Percentiles rank a stretch among this genome's conserved stretches.
Conservation (phyloP, 1,140 invertebrate genomes). For the Colletes latitarsis region DNA sequence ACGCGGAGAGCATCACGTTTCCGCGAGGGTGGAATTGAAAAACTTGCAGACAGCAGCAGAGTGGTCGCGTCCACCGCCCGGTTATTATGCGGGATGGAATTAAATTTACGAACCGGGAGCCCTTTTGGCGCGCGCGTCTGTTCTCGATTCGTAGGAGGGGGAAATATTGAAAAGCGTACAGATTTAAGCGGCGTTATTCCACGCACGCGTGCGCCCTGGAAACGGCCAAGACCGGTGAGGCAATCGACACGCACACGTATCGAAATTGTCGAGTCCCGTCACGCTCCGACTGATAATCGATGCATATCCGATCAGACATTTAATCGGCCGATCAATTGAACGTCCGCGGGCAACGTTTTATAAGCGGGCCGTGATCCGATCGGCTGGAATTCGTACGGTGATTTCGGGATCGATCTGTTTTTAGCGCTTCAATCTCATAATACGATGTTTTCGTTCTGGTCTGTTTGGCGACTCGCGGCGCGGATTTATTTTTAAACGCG, state of each 20-base stretch:
- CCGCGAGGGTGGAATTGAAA: slow-evolving; percentile 9
- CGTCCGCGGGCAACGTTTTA: slow-evolving; percentile 10
- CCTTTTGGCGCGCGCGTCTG: no score
- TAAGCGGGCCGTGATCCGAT: neutral
- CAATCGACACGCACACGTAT: neutral
- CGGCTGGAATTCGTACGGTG: neutral
- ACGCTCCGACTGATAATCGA: slow-evolving; percentile 12
- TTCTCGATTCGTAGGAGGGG: no score
- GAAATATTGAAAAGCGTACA: no score
- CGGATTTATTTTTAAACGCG: neutral
- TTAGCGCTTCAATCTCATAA: neutral
- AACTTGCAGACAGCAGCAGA: neutral
- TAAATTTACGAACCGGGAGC: neutral
- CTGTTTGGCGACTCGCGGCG: neutral
- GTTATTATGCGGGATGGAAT: neutral
- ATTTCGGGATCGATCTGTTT: neutral
- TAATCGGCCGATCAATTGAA: slow-evolving; percentile 20
- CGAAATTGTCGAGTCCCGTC: slow-evolving; percentile 6
- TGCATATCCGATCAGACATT: slow-evolving; percentile 29
- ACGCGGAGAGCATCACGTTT: neutral
- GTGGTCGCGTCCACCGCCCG: neutral
- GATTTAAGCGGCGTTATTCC: no score
- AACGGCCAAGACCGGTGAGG: neutral
- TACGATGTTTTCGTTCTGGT: neutral
- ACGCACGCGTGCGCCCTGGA: no score